These are phyloP conservation scores for Pandemis cinnamomeana DNA, from an alignment of 2,888 invertebrate species.

Conservation along the genomic window DNA sequence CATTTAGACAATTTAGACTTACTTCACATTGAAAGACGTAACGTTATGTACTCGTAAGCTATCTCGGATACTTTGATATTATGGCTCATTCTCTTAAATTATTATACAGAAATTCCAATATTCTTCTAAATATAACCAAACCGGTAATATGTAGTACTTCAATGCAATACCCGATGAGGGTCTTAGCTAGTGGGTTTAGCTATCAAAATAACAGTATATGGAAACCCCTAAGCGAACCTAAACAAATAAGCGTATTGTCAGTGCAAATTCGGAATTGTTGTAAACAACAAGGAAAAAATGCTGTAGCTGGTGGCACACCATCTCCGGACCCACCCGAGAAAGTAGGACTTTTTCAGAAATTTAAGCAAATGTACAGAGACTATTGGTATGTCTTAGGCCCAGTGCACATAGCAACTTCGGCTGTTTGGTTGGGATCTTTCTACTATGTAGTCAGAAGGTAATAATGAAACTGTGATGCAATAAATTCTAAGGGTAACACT, in stretches of 20 bases:
- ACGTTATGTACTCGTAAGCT: slow-evolving; percentile 28
- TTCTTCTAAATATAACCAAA: slow-evolving; percentile 63
- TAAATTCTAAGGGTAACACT: neutral
- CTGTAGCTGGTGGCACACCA: slow-evolving; percentile 45
- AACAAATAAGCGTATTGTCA: slow-evolving; percentile 49
- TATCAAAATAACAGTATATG: slow-evolving; percentile 54
- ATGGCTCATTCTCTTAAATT: slow-evolving; percentile 72
- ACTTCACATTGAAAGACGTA: neutral
- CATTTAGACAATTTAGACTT: neutral
- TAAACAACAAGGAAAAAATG: slow-evolving; percentile 49
- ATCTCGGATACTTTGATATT: slow-evolving; percentile 31
- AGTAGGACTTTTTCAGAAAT: slow-evolving; percentile 89
- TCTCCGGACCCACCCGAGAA: slow-evolving; percentile 65
- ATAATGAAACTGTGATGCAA: slow-evolving; percentile 43
- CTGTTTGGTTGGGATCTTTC: slow-evolving; percentile 94
- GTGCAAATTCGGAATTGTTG: slow-evolving; percentile 54
- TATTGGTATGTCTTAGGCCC: slow-evolving; percentile 99
- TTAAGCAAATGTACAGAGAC: slow-evolving; percentile 96
- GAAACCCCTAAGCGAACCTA: slow-evolving; percentile 50
- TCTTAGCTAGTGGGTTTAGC: slow-evolving; percentile 61
- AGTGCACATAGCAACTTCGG: slow-evolving; percentile 95
- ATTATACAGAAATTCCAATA: slow-evolving; percentile 62
- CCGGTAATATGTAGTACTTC: slow-evolving; percentile 64
- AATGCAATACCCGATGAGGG: slow-evolving; percentile 58
- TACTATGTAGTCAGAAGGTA: slow-evolving; percentile 95